Percentiles rank a stretch among this genome's conserved stretches.
These are phyloP conservation scores for Crocidura indochinensis DNA, from an alignment of 2,797 vertebrate genomes.

Conservation along the genomic window DNA sequence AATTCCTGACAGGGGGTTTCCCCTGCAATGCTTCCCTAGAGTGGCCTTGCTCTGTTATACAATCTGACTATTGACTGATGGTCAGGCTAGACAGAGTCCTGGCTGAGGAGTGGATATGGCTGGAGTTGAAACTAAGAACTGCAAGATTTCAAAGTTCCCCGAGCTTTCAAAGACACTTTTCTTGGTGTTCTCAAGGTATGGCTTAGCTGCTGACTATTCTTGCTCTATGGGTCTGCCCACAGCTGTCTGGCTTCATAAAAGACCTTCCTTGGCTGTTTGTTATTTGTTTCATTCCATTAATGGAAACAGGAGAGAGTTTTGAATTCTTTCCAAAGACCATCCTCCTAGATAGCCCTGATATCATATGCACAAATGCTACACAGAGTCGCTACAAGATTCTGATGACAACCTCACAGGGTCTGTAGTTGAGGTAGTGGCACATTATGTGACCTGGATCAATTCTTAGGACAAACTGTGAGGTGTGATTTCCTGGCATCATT, in stretches of 20 bases:
- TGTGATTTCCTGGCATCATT: not conserved
- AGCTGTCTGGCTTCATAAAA: not conserved
- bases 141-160: not conserved
- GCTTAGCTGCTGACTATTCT: not conserved
- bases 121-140: not conserved
- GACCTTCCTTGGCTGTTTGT: not conserved
- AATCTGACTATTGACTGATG: not conserved
- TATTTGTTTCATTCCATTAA: not conserved
- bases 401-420: not conserved
- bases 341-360: not conserved
- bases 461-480: not conserved
- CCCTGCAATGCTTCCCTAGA: not conserved
- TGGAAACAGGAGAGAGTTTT: not conserved
- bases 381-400: not conserved
- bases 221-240: fast-evolving
- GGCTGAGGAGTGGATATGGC: not conserved
- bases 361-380: not conserved
- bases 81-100: constrained; percentile 15
- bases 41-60: not conserved
- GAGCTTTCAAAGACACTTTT: not conserved
- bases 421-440: fast-evolving
- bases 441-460: not conserved
- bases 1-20: not conserved
- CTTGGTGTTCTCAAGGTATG: not conserved
- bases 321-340: not conserved